Evolutionary conservation across 2,797 vertebrate species (phyloP), one percentile per base, ranked within the genome.

Genomic region (Peromyscus eremicus): DNA sequence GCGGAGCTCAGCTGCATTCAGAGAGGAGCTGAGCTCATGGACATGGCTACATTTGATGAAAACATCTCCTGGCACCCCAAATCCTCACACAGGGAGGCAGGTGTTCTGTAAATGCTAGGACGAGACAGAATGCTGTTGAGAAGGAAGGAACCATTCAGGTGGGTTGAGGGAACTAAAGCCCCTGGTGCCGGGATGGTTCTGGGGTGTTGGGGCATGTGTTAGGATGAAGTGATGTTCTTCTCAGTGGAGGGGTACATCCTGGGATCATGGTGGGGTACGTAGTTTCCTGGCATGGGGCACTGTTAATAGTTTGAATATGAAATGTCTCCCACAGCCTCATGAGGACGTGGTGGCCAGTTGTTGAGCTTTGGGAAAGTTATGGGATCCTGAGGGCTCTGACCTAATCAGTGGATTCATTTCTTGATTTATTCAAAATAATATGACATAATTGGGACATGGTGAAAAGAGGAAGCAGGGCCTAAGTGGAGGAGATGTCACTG

Each of bases 81-180:
- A 37, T 52, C 16, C 32, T 52, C 49, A 7, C 1, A 5, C 17
- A 3, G 49, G 25, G 23, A 71, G 23, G 25, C 62, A 29, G 13
- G 34, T 0, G 14, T 0, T 4, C n/a, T 5, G 1, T 21, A 43
- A 55, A 34, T 14, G 17, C 2, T n/a, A 5, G 17, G 4, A 25
- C 16, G 29, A 11, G 12, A 8, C 9, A 68, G 52, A 57, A 21
- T 37, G 52, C 21, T 25, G 21, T 43, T 14, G 34, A 49, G n/a
- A 66, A 10, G 52, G 40, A n/a, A 0, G 0, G 0, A 37, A 6
- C 49, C 21, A 29, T 14, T 80, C 52, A 60, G 81, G 37, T 7
- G 0, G 0, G 52, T 34, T 9, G 9, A 93, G 13, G 43, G 0
- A 21, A n/a, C 49, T 12, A 37, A 80, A 80, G 12, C 23, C 37